phyloP scores from a whole-genome alignment of 2,113 vertebrate genomes.

The Grus americana region DNA sequence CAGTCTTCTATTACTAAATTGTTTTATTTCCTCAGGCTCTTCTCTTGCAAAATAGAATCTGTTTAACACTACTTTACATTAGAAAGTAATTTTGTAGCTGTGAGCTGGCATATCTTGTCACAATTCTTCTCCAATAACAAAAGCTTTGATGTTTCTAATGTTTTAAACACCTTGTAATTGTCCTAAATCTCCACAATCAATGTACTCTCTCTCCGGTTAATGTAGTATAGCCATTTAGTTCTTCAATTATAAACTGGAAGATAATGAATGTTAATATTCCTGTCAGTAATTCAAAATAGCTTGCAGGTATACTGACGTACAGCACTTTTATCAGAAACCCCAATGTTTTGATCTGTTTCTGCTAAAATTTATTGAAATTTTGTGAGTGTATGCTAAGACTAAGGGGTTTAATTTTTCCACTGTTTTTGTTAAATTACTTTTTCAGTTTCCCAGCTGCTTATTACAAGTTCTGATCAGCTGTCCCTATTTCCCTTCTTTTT shows the following conservation, averaged over 20 bases:
- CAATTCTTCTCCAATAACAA: not conserved
- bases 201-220: not conserved
- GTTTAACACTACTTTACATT: not conserved
- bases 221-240: not conserved
- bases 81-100: not conserved
- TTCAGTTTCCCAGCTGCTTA: not conserved
- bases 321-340: not conserved
- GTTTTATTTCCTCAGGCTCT: not conserved
- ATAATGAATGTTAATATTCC: slow-evolving; percentile 6
- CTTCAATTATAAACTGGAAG: not conserved
- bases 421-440: not conserved
- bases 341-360: not conserved
- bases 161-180: slow-evolving; percentile 25
- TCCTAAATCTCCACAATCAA: slow-evolving; percentile 10
- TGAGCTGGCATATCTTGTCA: not conserved
- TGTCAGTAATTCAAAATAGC: not conserved
- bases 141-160: not conserved
- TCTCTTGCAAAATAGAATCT: slow-evolving; percentile 24
- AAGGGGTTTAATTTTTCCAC: not conserved
- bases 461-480: not conserved
- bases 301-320: not conserved
- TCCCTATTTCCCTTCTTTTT: not conserved
- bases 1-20: not conserved
- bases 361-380: not conserved
- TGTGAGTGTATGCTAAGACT: not conserved